Evolutionary conservation across 2,113 vertebrate species (phyloP).

Genomic region (Hyla sarda): DNA sequence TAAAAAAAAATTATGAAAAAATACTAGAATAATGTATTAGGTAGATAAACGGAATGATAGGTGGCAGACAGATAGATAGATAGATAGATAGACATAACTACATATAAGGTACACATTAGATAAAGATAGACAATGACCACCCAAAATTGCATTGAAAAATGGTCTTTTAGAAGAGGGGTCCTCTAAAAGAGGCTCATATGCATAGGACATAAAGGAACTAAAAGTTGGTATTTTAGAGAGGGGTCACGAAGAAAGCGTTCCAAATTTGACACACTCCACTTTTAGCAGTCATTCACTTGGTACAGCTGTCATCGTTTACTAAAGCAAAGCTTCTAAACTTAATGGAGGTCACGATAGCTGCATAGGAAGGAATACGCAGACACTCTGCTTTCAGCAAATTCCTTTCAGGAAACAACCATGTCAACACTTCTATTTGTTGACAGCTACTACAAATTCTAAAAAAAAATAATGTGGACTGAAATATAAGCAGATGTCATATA

Average conservation of each 20-base stretch:
- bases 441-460: conserved; percentile 17
- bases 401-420: conserved; percentile 26
- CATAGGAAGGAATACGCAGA: conserved; percentile 8
- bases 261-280: not conserved
- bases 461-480: conserved; percentile 11
- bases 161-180: no score
- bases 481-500: not conserved
- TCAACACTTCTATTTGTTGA: conserved; percentile 29
- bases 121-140: no score
- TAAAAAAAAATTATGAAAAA: no score
- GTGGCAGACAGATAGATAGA: no score
- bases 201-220: no score
- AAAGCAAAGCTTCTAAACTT: not conserved
- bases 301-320: conserved; percentile 14
- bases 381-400: conserved; percentile 7
- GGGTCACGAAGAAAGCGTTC: not conserved
- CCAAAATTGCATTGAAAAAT: no score
- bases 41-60: no score
- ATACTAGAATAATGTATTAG: no score
- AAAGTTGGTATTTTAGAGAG: no score
- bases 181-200: no score
- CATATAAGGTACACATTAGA: no score
- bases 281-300: not conserved
- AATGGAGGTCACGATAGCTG: not conserved
- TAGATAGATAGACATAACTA: no score